Conservation (phyloP, 2,888 invertebrate genomes). For the Heteromurus nitidus region DNA sequence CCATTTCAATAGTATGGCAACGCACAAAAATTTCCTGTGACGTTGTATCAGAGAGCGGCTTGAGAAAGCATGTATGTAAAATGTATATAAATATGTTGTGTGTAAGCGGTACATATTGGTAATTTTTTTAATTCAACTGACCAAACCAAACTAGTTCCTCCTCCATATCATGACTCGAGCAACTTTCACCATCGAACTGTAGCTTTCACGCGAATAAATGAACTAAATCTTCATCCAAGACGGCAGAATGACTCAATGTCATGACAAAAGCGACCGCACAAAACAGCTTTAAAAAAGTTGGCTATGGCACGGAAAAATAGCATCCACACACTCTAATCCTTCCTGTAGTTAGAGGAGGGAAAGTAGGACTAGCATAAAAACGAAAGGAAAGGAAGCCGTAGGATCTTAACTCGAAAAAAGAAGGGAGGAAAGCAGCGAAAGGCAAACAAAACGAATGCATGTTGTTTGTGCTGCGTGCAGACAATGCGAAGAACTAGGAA, state of each 20-base stretch:
- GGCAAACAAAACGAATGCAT: constrained; percentile 27
- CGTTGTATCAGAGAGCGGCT: too few species aligned
- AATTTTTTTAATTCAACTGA: background rate
- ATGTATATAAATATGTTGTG: background rate
- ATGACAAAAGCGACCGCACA: constrained; percentile 18
- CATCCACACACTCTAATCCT: constrained; percentile 9
- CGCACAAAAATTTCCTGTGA: too few species aligned
- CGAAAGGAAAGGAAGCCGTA: background rate
- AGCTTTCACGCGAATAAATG: constrained; percentile 36
- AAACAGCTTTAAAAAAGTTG: background rate
- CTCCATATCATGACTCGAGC: background rate
- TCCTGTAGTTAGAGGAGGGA: background rate
- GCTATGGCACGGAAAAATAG: background rate
- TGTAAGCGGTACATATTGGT: background rate
- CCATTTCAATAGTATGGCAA: too few species aligned
- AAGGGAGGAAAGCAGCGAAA: constrained; percentile 19
- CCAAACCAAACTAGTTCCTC: background rate
- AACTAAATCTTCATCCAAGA: constrained; percentile 3
- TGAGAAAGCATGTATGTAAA: too few species aligned
- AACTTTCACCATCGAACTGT: constrained; percentile 11
- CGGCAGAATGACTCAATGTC: constrained; percentile 30
- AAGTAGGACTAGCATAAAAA: background rate
- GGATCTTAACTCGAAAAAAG: background rate
- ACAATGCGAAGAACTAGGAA: constrained; percentile 17
- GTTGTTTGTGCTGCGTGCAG: constrained; percentile 17